Evolutionary conservation across 2,113 vertebrate genomes (phyloP).

Genomic region (Camelus bactrianus): DNA sequence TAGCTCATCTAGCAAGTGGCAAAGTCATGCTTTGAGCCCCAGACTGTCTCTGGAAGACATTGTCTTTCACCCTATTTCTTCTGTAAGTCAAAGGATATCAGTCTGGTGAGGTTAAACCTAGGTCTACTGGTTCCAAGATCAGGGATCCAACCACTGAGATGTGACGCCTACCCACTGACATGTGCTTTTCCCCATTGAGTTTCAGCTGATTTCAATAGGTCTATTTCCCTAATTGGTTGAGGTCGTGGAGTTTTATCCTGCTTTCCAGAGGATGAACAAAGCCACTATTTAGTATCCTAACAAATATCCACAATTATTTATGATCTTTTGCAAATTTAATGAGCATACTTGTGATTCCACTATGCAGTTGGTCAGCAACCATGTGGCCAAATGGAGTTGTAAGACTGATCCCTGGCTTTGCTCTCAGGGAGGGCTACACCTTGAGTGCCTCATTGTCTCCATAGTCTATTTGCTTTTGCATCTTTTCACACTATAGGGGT

Average conservation of each 20-base stretch:
- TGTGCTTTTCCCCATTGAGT: neutral
- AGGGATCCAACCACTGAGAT: neutral
- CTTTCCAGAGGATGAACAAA: neutral
- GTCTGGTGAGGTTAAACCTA: neutral
- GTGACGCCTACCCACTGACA: neutral
- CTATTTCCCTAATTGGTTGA: constrained; percentile 7
- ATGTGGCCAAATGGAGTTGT: neutral
- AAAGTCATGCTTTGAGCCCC: neutral
- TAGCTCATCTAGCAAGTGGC: neutral
- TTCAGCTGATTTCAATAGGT: neutral
- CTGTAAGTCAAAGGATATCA: neutral
- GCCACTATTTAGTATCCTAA: neutral
- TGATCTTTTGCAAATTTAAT: neutral
- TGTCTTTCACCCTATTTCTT: neutral
- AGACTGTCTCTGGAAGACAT: neutral
- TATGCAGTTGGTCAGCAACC: neutral
- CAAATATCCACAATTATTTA: neutral
- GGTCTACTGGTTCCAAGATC: neutral
- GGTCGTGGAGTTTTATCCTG: constrained; percentile 51
- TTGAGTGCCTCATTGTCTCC: neutral
- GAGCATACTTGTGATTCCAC: neutral
- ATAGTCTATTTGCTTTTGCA: neutral
- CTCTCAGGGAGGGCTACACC: neutral
- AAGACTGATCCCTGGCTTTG: neutral
- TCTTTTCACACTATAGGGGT: neutral